phyloP scores from a whole-genome alignment of 2,113 vertebrate species.

The Heloderma charlesbogerti region DNA sequence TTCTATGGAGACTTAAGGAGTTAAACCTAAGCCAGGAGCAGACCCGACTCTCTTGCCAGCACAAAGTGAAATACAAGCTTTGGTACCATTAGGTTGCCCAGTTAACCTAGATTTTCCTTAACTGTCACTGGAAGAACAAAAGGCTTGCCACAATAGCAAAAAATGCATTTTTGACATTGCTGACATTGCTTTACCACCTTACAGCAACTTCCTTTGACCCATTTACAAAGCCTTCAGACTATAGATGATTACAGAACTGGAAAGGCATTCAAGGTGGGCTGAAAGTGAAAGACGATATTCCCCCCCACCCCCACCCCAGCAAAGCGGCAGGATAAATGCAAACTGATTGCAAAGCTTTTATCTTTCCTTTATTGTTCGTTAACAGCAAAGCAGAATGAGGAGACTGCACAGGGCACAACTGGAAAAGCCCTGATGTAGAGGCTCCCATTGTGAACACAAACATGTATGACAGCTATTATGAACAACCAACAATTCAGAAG shows the following conservation, averaged over 20 bases:
- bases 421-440: constrained; percentile 62
- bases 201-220: constrained; percentile 35
- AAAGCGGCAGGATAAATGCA: constrained; percentile 56
- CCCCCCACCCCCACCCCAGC: background rate
- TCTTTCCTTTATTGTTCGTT: constrained; percentile 52
- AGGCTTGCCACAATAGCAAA: background rate
- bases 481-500: constrained; percentile 46
- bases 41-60: background rate
- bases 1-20: background rate
- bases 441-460: constrained; percentile 52
- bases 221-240: background rate
- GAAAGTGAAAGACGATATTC: constrained; percentile 40
- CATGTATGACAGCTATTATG: constrained; percentile 20
- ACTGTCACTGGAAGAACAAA: constrained; percentile 34
- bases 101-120: constrained; percentile 58
- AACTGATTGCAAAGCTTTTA: constrained; percentile 59
- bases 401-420: constrained; percentile 29
- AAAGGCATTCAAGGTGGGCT: background rate
- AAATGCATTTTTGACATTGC: background rate
- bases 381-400: constrained; percentile 61
- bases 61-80: accelerated
- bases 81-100: accelerated
- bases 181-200: accelerated
- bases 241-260: background rate
- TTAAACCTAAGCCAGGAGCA: accelerated